Evolutionary conservation across 2,888 invertebrate genomes (phyloP).

Genomic region (Osedax fenrisi): DNA sequence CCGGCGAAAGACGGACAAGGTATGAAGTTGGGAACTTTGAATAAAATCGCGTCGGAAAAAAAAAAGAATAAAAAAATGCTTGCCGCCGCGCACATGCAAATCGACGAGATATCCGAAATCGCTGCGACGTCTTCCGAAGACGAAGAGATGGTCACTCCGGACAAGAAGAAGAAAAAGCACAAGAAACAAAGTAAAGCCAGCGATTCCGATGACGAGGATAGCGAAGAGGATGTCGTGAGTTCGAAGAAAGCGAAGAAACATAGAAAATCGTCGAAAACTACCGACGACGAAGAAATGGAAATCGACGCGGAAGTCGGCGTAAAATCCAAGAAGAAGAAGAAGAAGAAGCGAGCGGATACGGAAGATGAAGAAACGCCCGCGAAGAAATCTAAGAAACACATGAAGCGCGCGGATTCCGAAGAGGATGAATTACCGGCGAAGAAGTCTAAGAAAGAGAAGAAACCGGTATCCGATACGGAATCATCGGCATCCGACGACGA

Average conservation of each 20-base stretch:
- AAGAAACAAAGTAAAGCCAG: not conserved
- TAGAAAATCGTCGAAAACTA: not conserved
- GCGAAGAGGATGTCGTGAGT: no score
- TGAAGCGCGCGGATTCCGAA: conserved; percentile 22
- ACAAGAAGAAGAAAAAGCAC: not conserved
- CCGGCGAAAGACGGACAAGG: no score
- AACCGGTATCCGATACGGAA: no score
- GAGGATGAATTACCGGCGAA: conserved; percentile 48
- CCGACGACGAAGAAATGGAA: not conserved
- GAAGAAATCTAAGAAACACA: not conserved
- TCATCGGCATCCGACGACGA: no score
- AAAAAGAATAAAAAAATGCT: conserved; percentile 26
- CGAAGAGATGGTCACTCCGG: not conserved
- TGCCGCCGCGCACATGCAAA: no score
- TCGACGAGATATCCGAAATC: no score
- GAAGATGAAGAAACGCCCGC: not conserved
- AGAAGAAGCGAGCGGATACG: not conserved
- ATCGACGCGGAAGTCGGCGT: not conserved
- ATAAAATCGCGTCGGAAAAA: conserved; percentile 6
- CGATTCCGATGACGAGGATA: not conserved
- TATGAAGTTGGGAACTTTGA: not conserved
- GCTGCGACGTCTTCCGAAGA: no score
- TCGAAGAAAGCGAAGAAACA: no score
- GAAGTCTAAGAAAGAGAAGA: conserved; percentile 50
- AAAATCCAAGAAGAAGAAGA: conserved; percentile 11